These are phyloP conservation scores for Plumapathes pennacea DNA, from an alignment of 92 coral and sea anemone species.

Conservation along the genomic window DNA sequence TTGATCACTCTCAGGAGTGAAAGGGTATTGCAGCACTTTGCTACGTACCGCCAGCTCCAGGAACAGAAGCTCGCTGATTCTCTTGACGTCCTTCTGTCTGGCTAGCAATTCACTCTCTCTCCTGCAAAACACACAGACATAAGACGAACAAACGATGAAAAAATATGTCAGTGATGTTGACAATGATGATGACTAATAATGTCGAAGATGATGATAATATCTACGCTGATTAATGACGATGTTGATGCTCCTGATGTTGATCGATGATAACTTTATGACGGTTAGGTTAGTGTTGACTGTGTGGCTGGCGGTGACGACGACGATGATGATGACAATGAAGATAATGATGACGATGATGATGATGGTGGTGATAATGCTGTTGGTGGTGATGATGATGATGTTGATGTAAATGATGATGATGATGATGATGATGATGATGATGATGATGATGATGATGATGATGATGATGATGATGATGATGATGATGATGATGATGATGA, in stretches of 20 bases:
- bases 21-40: not conserved
- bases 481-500: slow-evolving; percentile 1
- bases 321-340: too few relatives aligned
- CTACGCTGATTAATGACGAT: too few relatives aligned
- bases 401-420: not conserved
- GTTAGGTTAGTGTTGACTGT: too few relatives aligned
- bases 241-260: too few relatives aligned
- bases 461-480: slow-evolving; percentile 1
- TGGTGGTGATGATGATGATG: too few relatives aligned
- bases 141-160: not conserved
- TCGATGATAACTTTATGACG: too few relatives aligned
- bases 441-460: slow-evolving; percentile 1
- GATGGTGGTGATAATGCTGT: too few relatives aligned
- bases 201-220: too few relatives aligned
- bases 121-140: slow-evolving; percentile 35
- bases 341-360: too few relatives aligned
- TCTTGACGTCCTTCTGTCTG: slow-evolving; percentile 89
- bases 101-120: slow-evolving; percentile 84
- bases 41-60: slow-evolving; percentile 73
- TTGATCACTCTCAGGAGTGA: not conserved
- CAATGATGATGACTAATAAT: too few relatives aligned
- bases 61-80: slow-evolving; percentile 83
- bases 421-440: slow-evolving; percentile 1
- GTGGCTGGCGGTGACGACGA: too few relatives aligned
- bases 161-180: too few relatives aligned